Evolutionary conservation across 2,113 vertebrate genomes (phyloP).

Genomic region (Egretta garzetta): DNA sequence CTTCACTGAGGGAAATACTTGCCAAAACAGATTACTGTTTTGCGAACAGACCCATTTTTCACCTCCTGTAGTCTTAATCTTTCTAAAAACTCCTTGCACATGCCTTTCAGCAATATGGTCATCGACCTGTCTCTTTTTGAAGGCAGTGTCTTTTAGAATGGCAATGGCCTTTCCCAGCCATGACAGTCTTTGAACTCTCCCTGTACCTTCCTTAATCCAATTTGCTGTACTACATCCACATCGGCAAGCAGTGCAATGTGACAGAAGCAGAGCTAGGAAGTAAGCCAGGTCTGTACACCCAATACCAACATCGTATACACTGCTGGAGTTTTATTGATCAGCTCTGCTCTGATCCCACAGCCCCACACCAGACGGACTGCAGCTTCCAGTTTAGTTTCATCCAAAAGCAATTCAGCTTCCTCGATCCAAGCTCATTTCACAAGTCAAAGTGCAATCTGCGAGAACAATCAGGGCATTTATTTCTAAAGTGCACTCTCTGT

Average conservation of each 20-base stretch:
- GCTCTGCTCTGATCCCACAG: not conserved
- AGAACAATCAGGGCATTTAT: not conserved
- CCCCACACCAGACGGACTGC: not conserved
- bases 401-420: not conserved
- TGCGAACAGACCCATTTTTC: not conserved
- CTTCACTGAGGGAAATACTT: not conserved
- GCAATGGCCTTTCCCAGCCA: not conserved
- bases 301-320: accelerated
- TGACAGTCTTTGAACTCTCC: not conserved
- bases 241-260: not conserved
- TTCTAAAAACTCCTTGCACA: not conserved
- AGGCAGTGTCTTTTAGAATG: not conserved
- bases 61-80: not conserved
- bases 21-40: not conserved
- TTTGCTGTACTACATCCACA: not conserved
- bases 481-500: not conserved
- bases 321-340: not conserved
- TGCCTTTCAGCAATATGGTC: not conserved
- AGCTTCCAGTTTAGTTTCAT: not conserved
- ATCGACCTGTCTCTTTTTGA: not conserved
- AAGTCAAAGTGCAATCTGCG: not conserved
- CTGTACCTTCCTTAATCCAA: not conserved
- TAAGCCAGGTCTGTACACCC: not conserved
- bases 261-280: not conserved
- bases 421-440: not conserved